Percentiles rank a stretch among this genome's conserved stretches.
Conservation (phyloP, 1,140 invertebrate genomes). For the Drosophila ercepeae region DNA sequence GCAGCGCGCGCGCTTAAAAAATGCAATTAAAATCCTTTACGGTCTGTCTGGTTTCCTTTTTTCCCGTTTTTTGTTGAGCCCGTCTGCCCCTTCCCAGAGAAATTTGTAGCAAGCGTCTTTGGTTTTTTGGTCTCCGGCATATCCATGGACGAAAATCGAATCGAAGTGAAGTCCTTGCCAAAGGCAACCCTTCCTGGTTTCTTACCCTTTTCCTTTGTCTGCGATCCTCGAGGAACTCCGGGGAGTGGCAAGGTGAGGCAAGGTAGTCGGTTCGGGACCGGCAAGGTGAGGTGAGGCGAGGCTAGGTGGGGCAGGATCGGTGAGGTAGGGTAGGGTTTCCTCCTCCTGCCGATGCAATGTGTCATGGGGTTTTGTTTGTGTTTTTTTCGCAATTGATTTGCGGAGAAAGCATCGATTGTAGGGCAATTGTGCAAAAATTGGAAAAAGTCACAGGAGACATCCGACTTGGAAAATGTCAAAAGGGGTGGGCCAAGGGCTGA, state of each 20-base stretch:
- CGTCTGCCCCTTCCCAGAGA: conserved; percentile 30
- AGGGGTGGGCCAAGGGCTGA: conserved; percentile 35
- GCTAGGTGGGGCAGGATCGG: conserved; percentile 37
- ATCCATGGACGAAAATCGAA: conserved; percentile 7
- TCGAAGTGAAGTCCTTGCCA: conserved; percentile 7
- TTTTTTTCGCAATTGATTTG: conserved; percentile 80
- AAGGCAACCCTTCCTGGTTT: conserved; percentile 33
- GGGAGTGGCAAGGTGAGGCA: conserved; percentile 70
- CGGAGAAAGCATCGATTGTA: conserved; percentile 82
- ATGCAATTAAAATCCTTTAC: conserved; percentile 75
- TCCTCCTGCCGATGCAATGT: conserved; percentile 54
- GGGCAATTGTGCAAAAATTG: conserved; percentile 81
- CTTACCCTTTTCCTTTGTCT: conserved; percentile 47
- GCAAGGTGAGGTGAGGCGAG: conserved; percentile 59
- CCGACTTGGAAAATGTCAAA: conserved; percentile 47
- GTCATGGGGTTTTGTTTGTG: conserved; percentile 81
- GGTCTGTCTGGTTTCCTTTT: conserved; percentile 33
- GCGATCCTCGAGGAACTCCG: background rate
- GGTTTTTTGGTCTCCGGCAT: conserved; percentile 24
- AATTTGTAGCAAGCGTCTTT: conserved; percentile 77
- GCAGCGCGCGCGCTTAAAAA: conserved; percentile 77
- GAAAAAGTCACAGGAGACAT: conserved; percentile 71
- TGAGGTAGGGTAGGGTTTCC: conserved; percentile 71
- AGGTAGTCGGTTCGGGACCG: conserved; percentile 40
- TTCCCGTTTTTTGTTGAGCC: conserved; percentile 8